Evolutionary conservation across 2,113 vertebrate genomes (phyloP), one percentile per base, ranked within the genome.

Genomic region (Dissostichus mawsoni): DNA sequence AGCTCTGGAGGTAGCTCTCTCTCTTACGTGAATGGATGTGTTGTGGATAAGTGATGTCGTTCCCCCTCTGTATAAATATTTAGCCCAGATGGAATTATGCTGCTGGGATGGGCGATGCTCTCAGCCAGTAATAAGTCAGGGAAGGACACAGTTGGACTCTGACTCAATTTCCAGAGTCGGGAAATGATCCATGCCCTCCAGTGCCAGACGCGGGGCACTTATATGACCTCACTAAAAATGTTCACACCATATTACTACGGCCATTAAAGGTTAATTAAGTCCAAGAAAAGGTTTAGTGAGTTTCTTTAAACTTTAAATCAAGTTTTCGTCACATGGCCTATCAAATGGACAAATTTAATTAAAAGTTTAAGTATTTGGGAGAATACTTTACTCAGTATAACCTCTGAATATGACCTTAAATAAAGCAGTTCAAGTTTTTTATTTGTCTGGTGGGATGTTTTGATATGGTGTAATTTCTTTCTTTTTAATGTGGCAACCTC

Each of bases 21-120:
- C 82, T 74, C 92, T 90, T 80, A 91, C 74, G 92, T 95, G 94
- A 95, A 95, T 94, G 94, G 91, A 90, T 87, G 93, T 92, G 93
- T 93, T 94, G 93, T 94, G 91, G 89, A 87, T 92, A 84, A 92
- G 92, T 93, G 93, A 93, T 93, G 92, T 89, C 80, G 91, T 90
- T 94, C 94, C 94, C 92, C 92, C 94, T 94, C 95, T 92, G 90
- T 94, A 94, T 95, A 96, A 94, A 96, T 95, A 95, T 95, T 96
- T 94, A 92, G 88, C 89, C 93, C 85, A 89, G 93, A 94, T 91
- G 92, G 93, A 94, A 93, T 94, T 91, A 92, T 94, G 93, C 94
- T 91, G 94, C 92, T 93, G 94, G 94, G 95, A 93, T 94, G 95
- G 95, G 95, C 94, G 92, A 94, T 89, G 85, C 91, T 92, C 87